phyloP scores from a whole-genome alignment of 2,113 vertebrate genomes.

The Hydrochoerus hydrochaeris region DNA sequence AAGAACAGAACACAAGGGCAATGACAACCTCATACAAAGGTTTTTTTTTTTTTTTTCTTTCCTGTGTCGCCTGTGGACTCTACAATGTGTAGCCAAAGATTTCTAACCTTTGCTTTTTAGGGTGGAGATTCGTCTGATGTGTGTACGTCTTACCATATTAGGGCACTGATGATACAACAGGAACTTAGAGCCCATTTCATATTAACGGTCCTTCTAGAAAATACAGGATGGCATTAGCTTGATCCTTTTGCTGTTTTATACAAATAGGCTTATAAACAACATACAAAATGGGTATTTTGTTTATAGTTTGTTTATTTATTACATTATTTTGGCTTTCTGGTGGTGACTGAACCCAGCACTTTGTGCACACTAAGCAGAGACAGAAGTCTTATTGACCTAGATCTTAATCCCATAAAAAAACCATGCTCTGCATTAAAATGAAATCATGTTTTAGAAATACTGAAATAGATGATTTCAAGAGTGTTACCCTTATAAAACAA shows the following conservation, averaged over 20 bases:
- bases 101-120: conserved; percentile 13
- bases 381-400: background rate
- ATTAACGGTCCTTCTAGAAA: conserved; percentile 28
- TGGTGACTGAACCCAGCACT: background rate
- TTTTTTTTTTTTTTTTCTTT: background rate
- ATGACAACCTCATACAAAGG: background rate
- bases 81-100: background rate
- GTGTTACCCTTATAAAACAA: background rate
- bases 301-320: background rate
- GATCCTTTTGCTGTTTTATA: background rate
- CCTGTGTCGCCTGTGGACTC: background rate
- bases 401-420: background rate
- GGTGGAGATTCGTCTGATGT: background rate
- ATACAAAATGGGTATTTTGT: background rate
- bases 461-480: background rate
- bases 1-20: conserved; percentile 25
- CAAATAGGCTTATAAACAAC: background rate
- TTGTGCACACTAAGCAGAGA: background rate
- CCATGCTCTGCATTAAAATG: background rate
- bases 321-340: background rate
- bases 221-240: background rate
- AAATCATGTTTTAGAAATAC: background rate
- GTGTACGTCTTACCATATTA: background rate
- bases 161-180: background rate
- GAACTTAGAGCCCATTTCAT: background rate